A percentile compares a stretch with the other conserved stretches of the same genome.
These are phyloP conservation scores for Stratiolaelaps scimitus DNA, from an alignment of 1,140 invertebrate genomes.

Conservation along the genomic window DNA sequence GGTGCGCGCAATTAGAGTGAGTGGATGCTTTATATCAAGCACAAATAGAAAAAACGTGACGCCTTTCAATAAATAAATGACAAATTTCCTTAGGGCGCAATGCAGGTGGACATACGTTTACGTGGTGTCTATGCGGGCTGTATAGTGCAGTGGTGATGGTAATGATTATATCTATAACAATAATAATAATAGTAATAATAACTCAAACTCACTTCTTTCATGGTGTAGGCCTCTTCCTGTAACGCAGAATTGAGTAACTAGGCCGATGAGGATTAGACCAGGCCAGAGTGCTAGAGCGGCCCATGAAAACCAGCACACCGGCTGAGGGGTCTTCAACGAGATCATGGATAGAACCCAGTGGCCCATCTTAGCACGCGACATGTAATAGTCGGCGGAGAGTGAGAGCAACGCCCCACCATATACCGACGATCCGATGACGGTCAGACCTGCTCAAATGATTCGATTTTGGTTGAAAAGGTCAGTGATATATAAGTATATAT, in stretches of 20 bases:
- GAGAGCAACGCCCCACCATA: conserved; percentile 61
- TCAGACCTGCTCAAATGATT: conserved; percentile 38
- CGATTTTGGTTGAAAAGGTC: neutral
- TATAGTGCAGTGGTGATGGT: neutral
- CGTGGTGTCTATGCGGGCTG: neutral
- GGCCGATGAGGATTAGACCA: conserved; percentile 52
- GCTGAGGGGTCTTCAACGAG: conserved; percentile 40
- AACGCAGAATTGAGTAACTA: conserved; percentile 54
- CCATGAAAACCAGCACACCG: conserved; percentile 62
- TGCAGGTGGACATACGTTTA: neutral
- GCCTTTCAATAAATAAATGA: neutral
- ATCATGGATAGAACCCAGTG: conserved; percentile 54
- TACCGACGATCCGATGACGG: conserved; percentile 59
- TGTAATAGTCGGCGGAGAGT: conserved; percentile 59
- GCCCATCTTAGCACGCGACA: conserved; percentile 56
- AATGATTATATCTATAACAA: neutral
- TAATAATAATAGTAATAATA: conserved; percentile 35
- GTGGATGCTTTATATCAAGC: neutral
- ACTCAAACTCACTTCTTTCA: conserved; percentile 41
- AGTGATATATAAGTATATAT: neutral
- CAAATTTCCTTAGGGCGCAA: neutral
- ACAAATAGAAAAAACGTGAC: neutral
- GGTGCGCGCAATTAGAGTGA: neutral
- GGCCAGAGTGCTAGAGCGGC: conserved; percentile 60
- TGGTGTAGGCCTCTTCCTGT: conserved; percentile 57